These are phyloP conservation scores for Danionella cerebrum DNA, from an alignment of 2,113 vertebrate genomes.

Conservation along the genomic window DNA sequence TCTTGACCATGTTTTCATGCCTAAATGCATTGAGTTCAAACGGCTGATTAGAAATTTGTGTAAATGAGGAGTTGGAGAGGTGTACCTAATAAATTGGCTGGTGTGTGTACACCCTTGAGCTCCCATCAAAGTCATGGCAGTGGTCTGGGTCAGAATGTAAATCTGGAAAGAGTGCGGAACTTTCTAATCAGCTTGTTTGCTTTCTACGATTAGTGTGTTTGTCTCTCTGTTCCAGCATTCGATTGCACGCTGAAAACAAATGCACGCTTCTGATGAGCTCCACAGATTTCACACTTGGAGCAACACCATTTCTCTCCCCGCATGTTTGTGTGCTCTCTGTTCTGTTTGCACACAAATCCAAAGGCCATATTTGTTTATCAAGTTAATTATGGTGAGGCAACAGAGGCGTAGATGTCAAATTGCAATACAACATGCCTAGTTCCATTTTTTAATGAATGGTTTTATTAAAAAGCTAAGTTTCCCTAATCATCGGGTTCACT, in stretches of 20 bases:
- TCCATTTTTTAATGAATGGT: no score
- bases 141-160: conserved; percentile 7
- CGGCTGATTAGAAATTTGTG: no score
- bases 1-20: no score
- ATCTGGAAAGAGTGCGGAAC: neutral
- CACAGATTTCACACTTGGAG: conserved; percentile 19
- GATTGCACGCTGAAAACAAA: conserved; percentile 17
- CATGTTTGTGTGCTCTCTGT: neutral
- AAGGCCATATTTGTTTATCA: conserved; percentile 6
- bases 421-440: no score
- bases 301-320: conserved; percentile 4
- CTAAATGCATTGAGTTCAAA: no score
- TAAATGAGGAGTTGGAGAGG: no score
- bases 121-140: neutral
- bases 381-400: no score
- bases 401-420: no score
- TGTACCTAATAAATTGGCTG: no score
- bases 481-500: no score
- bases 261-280: conserved; percentile 15
- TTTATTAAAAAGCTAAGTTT: no score
- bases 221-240: conserved; percentile 13
- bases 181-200: neutral
- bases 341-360: conserved; percentile 14
- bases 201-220: conserved; percentile 13
- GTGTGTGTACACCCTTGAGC: neutral